Evolutionary conservation across 2,888 invertebrate genomes (phyloP).

Genomic region (Drosophila algonquin): DNA sequence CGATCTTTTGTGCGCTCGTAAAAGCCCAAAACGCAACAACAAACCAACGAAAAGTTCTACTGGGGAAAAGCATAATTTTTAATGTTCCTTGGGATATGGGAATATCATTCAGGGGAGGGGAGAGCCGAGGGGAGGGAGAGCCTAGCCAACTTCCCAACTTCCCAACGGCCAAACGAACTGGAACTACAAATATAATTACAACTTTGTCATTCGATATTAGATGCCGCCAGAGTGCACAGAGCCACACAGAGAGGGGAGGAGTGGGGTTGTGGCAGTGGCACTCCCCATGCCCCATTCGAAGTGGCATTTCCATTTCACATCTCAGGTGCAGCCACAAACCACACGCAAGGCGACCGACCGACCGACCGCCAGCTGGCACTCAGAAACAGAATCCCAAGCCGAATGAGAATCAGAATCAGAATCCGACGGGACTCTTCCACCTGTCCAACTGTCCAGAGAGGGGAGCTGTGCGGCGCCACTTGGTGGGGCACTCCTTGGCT

Average conservation of each 20-base stretch:
- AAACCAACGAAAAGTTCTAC: constrained; percentile 38
- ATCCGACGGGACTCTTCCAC: constrained; percentile 23
- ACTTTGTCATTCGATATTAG: constrained; percentile 77
- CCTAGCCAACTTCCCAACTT: constrained; percentile 39
- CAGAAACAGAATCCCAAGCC: not conserved
- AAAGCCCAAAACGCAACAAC: constrained; percentile 40
- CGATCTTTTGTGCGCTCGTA: constrained; percentile 63
- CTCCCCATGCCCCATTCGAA: constrained; percentile 15
- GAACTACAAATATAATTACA: constrained; percentile 65
- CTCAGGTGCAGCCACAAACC: constrained; percentile 49
- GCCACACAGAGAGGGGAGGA: not conserved
- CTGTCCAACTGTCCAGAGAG: constrained; percentile 39
- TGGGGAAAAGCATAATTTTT: constrained; percentile 68
- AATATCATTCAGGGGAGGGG: constrained; percentile 1
- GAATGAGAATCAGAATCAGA: not conserved
- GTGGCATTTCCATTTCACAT: constrained; percentile 16
- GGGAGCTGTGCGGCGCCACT: not conserved
- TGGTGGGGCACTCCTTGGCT: constrained; percentile 40
- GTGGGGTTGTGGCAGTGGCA: not conserved
- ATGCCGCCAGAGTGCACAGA: constrained; percentile 57
- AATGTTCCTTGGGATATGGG: constrained; percentile 37
- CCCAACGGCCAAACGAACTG: constrained; percentile 36
- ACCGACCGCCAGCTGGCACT: constrained; percentile 30
- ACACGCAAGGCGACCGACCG: constrained; percentile 40
- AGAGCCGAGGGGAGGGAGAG: not conserved